phyloP scores from a whole-genome alignment of 2,888 invertebrate genomes.

The Amphiduros pacificus region DNA sequence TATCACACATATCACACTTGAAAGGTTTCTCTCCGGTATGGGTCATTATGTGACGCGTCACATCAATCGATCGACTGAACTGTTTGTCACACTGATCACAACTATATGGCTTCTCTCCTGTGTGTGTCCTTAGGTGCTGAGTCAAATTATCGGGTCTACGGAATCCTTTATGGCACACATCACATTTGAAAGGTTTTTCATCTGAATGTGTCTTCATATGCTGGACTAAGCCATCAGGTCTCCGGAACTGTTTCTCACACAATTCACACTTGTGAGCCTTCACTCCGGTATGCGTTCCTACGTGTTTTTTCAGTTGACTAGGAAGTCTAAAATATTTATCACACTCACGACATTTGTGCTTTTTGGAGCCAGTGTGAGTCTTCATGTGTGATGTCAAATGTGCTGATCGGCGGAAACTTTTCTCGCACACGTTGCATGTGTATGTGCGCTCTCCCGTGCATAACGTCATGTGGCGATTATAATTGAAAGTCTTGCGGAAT shows the following conservation, averaged over 20 bases:
- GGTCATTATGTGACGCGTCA: constrained; percentile 20
- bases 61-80: constrained; percentile 10
- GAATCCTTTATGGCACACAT: constrained; percentile 3
- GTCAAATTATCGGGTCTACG: not conserved
- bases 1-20: constrained; percentile 12
- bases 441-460: constrained; percentile 14
- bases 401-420: constrained; percentile 1
- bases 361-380: not conserved
- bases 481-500: no score
- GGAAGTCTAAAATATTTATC: no score
- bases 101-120: constrained; percentile 3
- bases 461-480: constrained; percentile 17
- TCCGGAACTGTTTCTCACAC: no score
- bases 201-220: not conserved
- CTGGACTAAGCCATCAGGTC: no score
- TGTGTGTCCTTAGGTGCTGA: not conserved
- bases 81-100: constrained; percentile 10
- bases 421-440: constrained; percentile 7
- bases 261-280: no score
- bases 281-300: no score
- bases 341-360: not conserved
- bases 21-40: constrained; percentile 16
- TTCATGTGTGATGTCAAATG: constrained; percentile 6
- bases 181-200: constrained; percentile 2
- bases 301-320: no score